A percentile compares a stretch with the other conserved stretches of the same genome.
These are phyloP conservation scores for Aspidiotus rigidus DNA, from an alignment of 2,888 invertebrate genomes.

Conservation along the genomic window DNA sequence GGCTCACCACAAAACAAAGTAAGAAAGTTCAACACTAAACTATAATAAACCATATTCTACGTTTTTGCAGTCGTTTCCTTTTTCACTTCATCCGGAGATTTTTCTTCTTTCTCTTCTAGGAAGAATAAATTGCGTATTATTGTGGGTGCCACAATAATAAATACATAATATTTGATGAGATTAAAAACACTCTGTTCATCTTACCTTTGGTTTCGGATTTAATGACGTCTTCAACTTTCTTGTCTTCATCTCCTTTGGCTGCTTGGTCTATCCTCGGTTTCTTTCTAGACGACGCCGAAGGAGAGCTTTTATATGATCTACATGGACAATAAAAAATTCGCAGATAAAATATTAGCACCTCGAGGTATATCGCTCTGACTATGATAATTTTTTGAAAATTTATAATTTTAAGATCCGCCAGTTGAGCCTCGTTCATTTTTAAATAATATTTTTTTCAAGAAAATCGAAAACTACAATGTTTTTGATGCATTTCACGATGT, in stretches of 20 bases:
- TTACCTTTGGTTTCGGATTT: conserved; percentile 29
- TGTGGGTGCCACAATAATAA: not conserved
- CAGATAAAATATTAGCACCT: too few relatives aligned
- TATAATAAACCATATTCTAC: not conserved
- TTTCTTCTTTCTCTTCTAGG: conserved; percentile 26
- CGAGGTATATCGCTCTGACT: too few relatives aligned
- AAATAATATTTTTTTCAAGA: too few relatives aligned
- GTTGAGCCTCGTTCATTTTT: too few relatives aligned
- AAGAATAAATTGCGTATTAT: not conserved
- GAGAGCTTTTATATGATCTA: conserved; percentile 35
- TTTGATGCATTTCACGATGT: too few relatives aligned
- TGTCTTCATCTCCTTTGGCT: conserved; percentile 33
- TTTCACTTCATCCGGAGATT: conserved; percentile 20
- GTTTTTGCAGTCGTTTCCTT: conserved; percentile 21
- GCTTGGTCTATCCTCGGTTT: conserved; percentile 34
- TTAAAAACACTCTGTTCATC: not conserved
- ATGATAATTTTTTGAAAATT: too few relatives aligned
- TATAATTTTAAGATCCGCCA: too few relatives aligned
- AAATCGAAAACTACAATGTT: too few relatives aligned
- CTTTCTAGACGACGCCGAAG: conserved; percentile 34
- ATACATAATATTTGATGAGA: not conserved
- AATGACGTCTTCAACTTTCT: conserved; percentile 29
- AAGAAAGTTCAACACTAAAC: too few relatives aligned
- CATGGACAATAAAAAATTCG: not conserved
- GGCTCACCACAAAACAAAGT: too few relatives aligned